Evolutionary conservation across 2,113 vertebrate genomes (phyloP).

Genomic region (Dendrocopos noguchii): DNA sequence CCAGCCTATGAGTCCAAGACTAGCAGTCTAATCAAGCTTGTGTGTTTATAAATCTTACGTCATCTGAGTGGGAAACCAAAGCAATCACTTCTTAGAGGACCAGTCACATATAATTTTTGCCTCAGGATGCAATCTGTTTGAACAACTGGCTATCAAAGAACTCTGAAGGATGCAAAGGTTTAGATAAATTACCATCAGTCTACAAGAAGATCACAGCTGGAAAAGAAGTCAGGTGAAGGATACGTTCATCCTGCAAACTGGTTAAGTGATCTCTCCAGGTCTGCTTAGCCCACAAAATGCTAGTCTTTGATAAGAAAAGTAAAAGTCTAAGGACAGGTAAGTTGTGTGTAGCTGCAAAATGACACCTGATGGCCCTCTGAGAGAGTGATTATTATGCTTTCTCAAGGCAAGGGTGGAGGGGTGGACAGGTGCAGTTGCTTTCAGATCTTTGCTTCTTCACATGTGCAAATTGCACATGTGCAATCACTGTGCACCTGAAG

Average conservation of each 20-base stretch:
- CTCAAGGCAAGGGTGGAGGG: rapidly evolving
- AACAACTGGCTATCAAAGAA: neutral
- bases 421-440: neutral
- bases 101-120: neutral
- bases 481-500: too few species aligned
- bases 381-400: neutral
- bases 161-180: neutral
- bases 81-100: neutral
- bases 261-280: neutral
- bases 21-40: neutral
- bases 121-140: neutral
- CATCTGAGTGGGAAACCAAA: neutral
- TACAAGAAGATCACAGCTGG: neutral
- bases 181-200: neutral
- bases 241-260: neutral
- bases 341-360: neutral
- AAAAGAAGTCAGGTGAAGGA: neutral
- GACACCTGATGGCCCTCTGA: neutral
- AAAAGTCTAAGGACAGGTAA: neutral
- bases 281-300: neutral
- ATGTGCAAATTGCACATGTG: neutral
- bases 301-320: neutral
- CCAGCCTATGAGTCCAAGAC: neutral
- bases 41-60: neutral
- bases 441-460: neutral